Percentiles rank a stretch among this genome's conserved stretches.
Conservation (phyloP, 64 coral and sea anemone genomes). For the Pocillopora damicornis region DNA sequence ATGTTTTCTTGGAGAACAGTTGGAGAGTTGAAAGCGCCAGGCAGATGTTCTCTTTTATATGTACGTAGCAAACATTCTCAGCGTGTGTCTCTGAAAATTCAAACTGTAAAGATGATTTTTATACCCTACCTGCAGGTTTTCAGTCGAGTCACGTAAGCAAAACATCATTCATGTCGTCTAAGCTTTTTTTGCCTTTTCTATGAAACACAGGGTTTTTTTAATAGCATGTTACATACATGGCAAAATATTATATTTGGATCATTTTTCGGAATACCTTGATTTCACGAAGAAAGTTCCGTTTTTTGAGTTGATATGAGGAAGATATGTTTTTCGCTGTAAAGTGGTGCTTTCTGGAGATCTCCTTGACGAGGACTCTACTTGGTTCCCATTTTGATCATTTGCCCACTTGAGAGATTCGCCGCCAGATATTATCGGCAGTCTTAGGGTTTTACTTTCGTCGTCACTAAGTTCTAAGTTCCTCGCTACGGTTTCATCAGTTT, state of each 20-base stretch:
- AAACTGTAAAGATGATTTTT: conserved; percentile 37
- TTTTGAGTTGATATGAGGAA: conserved; percentile 47
- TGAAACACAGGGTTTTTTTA: too few relatives aligned
- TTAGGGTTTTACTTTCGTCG: conserved; percentile 6
- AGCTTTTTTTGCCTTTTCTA: too few relatives aligned
- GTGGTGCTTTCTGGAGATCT: neutral
- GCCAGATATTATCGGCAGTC: neutral
- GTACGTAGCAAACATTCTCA: neutral
- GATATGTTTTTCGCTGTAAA: conserved; percentile 44
- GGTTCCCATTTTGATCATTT: neutral
- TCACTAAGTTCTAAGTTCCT: neutral
- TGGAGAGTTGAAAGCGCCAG: neutral
- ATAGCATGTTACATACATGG: too few relatives aligned
- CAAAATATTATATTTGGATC: too few relatives aligned
- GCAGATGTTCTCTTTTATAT: conserved; percentile 20
- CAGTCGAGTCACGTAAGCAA: too few relatives aligned
- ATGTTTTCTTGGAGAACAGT: conserved; percentile 2
- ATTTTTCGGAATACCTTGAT: conserved; percentile 4
- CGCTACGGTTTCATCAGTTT: neutral
- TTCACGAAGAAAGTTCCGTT: conserved; percentile 16
- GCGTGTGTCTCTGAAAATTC: neutral
- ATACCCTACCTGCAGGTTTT: neutral
- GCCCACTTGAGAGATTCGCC: neutral
- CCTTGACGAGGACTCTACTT: neutral
- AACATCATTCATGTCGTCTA: too few relatives aligned